phyloP scores from a whole-genome alignment of 1,140 invertebrate species.

The Diorhabda elongata region DNA sequence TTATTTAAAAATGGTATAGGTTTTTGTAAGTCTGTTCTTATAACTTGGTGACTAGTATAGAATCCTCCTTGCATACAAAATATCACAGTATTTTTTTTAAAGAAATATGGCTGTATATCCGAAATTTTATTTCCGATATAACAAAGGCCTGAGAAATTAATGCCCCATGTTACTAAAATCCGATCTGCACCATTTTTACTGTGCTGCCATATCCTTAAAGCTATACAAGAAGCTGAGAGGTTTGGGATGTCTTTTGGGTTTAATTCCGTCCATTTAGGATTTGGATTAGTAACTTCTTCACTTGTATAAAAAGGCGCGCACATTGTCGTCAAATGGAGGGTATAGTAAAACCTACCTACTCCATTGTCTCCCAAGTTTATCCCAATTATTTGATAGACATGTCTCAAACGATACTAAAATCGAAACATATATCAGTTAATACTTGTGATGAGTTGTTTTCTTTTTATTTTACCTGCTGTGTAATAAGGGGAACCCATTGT shows the following conservation, averaged over 20 bases:
- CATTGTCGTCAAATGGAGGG: constrained; percentile 73
- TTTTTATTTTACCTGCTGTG: constrained; percentile 52
- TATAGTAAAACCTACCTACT: constrained; percentile 61
- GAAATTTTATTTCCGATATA: constrained; percentile 72
- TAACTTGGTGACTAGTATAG: constrained; percentile 57
- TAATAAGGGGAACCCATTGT: constrained; percentile 60
- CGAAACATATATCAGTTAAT: no score
- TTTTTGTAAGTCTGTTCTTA: constrained; percentile 38
- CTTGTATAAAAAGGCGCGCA: constrained; percentile 84
- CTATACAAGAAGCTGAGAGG: constrained; percentile 47
- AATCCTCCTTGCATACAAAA: constrained; percentile 85
- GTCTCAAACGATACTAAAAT: constrained; percentile 43
- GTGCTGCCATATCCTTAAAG: constrained; percentile 57
- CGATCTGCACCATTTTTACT: constrained; percentile 45
- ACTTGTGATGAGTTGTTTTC: constrained; percentile 11
- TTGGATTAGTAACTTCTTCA: constrained; percentile 66
- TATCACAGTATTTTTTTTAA: constrained; percentile 74
- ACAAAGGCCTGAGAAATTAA: constrained; percentile 76
- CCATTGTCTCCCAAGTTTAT: constrained; percentile 37
- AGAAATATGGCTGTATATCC: constrained; percentile 66
- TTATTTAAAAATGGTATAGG: constrained; percentile 40
- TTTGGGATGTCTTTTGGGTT: constrained; percentile 18
- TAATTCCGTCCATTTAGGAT: constrained; percentile 73
- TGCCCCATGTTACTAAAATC: constrained; percentile 74
- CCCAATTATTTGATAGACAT: constrained; percentile 42